Conservation (phyloP, 2,888 invertebrate species). For the Leptopilina drosophilae region DNA sequence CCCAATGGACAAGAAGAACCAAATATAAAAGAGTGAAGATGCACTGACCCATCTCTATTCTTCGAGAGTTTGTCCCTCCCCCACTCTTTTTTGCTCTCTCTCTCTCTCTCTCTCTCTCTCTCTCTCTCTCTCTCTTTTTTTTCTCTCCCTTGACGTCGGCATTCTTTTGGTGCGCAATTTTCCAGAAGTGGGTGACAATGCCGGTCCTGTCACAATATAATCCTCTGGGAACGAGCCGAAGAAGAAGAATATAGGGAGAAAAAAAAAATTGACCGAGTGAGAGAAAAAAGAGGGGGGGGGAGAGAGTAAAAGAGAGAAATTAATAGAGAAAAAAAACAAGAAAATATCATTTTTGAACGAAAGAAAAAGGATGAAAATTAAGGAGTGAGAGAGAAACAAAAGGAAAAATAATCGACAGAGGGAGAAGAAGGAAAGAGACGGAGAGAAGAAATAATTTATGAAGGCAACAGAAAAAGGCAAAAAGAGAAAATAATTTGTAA, state of each 20-base stretch:
- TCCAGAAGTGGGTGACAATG: constrained; percentile 73
- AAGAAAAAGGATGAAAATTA: too few relatives aligned
- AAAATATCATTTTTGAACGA: too few relatives aligned
- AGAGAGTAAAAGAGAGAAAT: too few relatives aligned
- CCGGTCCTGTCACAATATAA: constrained; percentile 71
- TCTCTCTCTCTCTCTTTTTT: constrained; percentile 40
- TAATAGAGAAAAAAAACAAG: too few relatives aligned
- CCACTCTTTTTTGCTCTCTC: too few relatives aligned
- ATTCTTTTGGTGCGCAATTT: constrained; percentile 68
- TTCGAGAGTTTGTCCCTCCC: constrained; percentile 51
- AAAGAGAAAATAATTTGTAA: too few relatives aligned
- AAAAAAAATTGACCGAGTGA: neutral
- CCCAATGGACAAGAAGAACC: constrained; percentile 20
- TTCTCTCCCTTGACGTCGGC: constrained; percentile 35
- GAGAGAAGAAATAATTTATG: too few relatives aligned
- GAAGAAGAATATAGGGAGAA: too few relatives aligned
- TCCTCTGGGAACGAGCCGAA: constrained; percentile 47
- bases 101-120: constrained; percentile 20
- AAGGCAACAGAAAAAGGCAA: too few relatives aligned
- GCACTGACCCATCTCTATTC: constrained; percentile 55
- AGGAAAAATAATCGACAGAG: too few relatives aligned
- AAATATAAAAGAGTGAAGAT: constrained; percentile 40
- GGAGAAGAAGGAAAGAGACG: neutral
- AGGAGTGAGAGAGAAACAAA: too few relatives aligned
- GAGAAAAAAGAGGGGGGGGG: neutral